Evolutionary conservation across 2,797 vertebrate genomes (phyloP), one percentile per base, ranked within the genome.

Genomic region (Bovichtus variegatus): DNA sequence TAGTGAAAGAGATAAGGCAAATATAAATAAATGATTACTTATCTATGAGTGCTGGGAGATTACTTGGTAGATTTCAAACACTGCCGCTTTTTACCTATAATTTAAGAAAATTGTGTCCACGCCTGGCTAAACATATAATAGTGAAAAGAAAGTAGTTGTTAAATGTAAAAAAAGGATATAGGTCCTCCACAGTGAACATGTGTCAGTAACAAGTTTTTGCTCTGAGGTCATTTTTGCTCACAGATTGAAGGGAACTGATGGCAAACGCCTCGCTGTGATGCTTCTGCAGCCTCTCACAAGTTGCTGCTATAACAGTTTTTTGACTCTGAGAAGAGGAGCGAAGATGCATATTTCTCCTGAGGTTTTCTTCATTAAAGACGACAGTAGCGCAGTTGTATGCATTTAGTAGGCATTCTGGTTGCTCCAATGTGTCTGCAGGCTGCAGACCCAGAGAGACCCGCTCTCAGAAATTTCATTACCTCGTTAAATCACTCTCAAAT

Each of bases 381-480:
- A 85, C 82, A 81, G 75, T 80, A 77, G 83, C 57, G 7, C 58
- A 71, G 71, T 76, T 76, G 38, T 78, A 55, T 77, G 78, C 83
- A 79, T 82, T 83, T 78, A 80, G 82, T 86, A 82, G 73, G 77
- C 64, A 46, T 84, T 89, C 47, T 72, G 64, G 68, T 86, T 84
- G 84, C 81, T 84, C 69, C 69, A 13, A 29, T 75, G 81, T 86
- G 82, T 90, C 90, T 88, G 71, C 85, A 80, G 86, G 88, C 84
- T 64, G 15, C 80, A 82, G 76, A 88, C 78, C 90, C 83, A 25
- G 55, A 74, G 84, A 86, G 87, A 89, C 82, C 59, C 21, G 67
- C 79, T 77, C 78, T 89, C 81, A 81, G 78, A 90, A 89, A 91
- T 87, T 86, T 91, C 85, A 92, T 93, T 89, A 91, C 84, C 91